Evolutionary conservation across 2,888 invertebrate genomes (phyloP).

Genomic region (Epirrhoe alternata): DNA sequence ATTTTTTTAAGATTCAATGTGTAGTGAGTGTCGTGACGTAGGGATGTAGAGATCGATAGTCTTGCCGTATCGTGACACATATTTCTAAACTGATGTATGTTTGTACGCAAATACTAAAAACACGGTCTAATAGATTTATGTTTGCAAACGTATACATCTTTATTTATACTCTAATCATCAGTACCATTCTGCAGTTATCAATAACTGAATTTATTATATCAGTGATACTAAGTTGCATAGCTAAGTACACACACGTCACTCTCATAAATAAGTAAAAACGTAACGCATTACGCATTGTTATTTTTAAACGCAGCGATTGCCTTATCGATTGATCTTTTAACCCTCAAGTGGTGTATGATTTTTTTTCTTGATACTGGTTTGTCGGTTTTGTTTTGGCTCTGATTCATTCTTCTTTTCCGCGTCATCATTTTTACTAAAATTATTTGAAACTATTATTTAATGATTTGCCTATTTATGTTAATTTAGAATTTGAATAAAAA

Average conservation of each 20-base stretch:
- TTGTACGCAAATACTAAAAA: too few relatives aligned
- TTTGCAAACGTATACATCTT: slow-evolving; percentile 5
- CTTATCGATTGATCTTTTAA: slow-evolving; percentile 70
- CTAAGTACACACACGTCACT: slow-evolving; percentile 33
- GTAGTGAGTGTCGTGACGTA: too few relatives aligned
- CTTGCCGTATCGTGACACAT: too few relatives aligned
- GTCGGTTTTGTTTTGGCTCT: slow-evolving; percentile 20
- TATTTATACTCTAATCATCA: slow-evolving; percentile 6
- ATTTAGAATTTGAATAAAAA: too few relatives aligned
- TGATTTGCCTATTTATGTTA: too few relatives aligned
- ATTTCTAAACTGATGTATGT: too few relatives aligned
- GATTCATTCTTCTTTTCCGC: slow-evolving; percentile 20
- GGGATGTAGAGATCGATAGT: too few relatives aligned
- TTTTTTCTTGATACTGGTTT: slow-evolving; percentile 25
- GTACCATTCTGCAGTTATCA: neutral
- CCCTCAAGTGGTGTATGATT: slow-evolving; percentile 58
- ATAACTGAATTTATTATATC: slow-evolving; percentile 13
- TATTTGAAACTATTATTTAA: neutral
- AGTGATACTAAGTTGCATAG: slow-evolving; percentile 12
- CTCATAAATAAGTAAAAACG: slow-evolving; percentile 47
- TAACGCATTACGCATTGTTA: slow-evolving; percentile 57
- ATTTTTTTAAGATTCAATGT: too few relatives aligned
- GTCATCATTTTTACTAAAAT: too few relatives aligned
- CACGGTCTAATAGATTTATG: neutral
- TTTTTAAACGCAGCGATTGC: slow-evolving; percentile 61